Evolutionary conservation across 2,888 invertebrate genomes (phyloP), one percentile per base, ranked within the genome.

Genomic region (Petrolisthes cinctipes): DNA sequence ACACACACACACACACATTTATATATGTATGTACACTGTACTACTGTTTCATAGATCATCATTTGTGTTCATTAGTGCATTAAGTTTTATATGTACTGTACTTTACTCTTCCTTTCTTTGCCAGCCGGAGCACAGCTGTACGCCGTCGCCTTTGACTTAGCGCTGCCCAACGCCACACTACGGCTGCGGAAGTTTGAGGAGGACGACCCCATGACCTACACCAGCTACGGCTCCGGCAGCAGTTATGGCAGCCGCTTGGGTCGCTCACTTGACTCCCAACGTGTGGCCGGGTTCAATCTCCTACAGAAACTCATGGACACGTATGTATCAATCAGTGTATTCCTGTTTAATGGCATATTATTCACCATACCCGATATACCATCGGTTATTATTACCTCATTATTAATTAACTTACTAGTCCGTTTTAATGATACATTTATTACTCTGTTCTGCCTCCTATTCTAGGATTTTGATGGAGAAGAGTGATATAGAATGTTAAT

Each of bases 291-390:
- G 2, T 89, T 87, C 83, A 57, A 23, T n/a, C 76, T 86, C 82
- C 76, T 89, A 14, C 76, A 85, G 82, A 23, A 83, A 20, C 56
- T 86, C 7, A 84, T 89, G 80, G 89, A 89, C n/a, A 82, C 73
- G 89, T 87, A 54, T 83, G 84, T 86, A 11, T 37, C 37, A 37
- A 37, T 37, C 37, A 37, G 37, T 0, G 37, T 37, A 37, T 37
- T 37, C 37, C 2, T 37, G 37, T 37, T 37, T 37, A 2, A 37
- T 37, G 37, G 37, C 37, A 37, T 37, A 37, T 37, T 37, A 37
- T 37, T 37, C 37, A 37, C 2, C 37, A 37, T 2, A 37, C 37
- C 37, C 0, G 2, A 37, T 37, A 37, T 37, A 37, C 37, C 37
- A 37, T 37, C 37, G 37, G 37, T 37, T 37, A 37, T 37, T 37